Base-by-base conservation (phyloP, 2,888 invertebrate species). In the Poecilobothrus nobilitatus region DNA sequence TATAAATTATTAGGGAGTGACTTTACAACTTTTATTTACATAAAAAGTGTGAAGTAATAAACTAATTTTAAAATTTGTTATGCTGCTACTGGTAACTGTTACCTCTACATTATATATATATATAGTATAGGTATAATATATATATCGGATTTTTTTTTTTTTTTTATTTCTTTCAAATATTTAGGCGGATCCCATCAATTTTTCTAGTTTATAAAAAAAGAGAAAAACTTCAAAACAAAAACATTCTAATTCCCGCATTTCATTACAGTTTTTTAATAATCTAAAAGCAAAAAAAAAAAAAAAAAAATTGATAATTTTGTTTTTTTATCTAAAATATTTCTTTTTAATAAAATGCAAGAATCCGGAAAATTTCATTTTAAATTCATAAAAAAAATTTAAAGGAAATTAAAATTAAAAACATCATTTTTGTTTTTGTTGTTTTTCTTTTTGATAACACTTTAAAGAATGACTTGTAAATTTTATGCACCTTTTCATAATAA, bases 41-140 rank as follows among this genome's bases (percentile, higher is more conserved):
- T 53, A 53, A 53, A 53, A 53, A 53, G 53, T 53, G 53, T 53
- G 53, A 53, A 53, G 53, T 53, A 53, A 53, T 53, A 53, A 53
- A 53, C 53, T 53, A 53, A 53, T 53, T 53, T 53, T 15, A 6
- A 53, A 53, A 53, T 53, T 53, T n/a, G 53, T 18, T n/a, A 53
- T 53, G 53, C 18, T 53, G 53, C 53, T 53, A 53, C 53, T 53
- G 53, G 53, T 53, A 53, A 53, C 53, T 15, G 53, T 18, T 53
- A 53, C 53, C 53, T 8, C 53, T 53, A 53, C 18, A 9, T n/a
- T n/a, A n/a, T n/a, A n/a, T n/a, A n/a, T n/a, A n/a, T n/a, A n/a
- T n/a, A n/a, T n/a, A n/a, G n/a, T n/a, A n/a, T n/a, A n/a, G n/a
- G n/a, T n/a, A 44, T 34, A 34, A 34, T 34, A 34, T 5, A 1